Percentiles rank a stretch among this genome's conserved stretches.
Conservation (phyloP, 1,140 invertebrate genomes). For the Tetragonula clypearis region DNA sequence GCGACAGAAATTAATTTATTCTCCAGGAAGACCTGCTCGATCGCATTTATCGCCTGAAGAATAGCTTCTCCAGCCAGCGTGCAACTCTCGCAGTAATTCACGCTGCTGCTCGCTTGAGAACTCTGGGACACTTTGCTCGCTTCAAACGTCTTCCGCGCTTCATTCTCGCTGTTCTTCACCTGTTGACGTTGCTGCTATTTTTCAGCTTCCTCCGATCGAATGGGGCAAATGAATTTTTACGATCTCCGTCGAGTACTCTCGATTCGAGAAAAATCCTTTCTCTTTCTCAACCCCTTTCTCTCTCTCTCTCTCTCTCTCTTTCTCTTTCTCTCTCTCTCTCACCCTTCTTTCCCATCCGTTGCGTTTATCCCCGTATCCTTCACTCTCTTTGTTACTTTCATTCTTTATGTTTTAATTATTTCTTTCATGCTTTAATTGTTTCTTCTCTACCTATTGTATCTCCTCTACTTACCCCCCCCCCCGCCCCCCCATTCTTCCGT, state of each 20-base stretch:
- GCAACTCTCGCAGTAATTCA: constrained; percentile 56
- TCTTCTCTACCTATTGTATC: background rate
- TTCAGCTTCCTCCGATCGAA: constrained; percentile 25
- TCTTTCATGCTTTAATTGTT: too few species aligned
- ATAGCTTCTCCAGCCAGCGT: constrained; percentile 28
- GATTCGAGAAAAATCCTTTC: background rate
- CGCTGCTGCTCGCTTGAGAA: constrained; percentile 34
- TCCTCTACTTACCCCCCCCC: background rate
- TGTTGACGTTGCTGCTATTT: constrained; percentile 34
- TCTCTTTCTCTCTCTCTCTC: too few species aligned
- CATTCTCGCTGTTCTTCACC: constrained; percentile 26
- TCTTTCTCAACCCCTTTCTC: background rate
- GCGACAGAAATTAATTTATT: constrained; percentile 61
- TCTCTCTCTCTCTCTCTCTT: too few species aligned
- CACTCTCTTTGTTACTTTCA: background rate
- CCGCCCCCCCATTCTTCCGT: background rate
- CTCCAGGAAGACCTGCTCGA: constrained; percentile 44
- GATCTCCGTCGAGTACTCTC: background rate
- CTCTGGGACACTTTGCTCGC: constrained; percentile 43
- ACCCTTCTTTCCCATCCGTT: background rate
- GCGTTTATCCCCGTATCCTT: too few species aligned
- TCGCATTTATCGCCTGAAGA: constrained; percentile 51
- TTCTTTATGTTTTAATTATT: too few species aligned
- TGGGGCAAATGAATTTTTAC: constrained; percentile 8
- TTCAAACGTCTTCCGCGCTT: background rate